A percentile compares a stretch with the other conserved stretches of the same genome.
Conservation (phyloP, 2,888 invertebrate genomes). For the Stenoptilia bipunctidactyla region DNA sequence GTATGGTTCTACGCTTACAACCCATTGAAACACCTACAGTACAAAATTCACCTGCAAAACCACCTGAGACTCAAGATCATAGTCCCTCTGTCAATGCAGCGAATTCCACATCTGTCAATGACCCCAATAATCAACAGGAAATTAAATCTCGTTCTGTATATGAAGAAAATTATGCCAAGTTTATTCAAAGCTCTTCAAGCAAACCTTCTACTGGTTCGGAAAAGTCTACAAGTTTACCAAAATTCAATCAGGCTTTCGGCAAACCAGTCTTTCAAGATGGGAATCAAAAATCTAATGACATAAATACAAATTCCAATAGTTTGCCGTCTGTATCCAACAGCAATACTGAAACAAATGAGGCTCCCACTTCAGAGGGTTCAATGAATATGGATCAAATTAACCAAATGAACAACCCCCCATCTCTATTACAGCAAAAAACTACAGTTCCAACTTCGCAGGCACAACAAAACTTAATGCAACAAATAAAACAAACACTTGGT, state of each 20-base stretch:
- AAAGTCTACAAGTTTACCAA: slow-evolving; percentile 73
- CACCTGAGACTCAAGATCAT: slow-evolving; percentile 35
- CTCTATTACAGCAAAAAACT: slow-evolving; percentile 45
- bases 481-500: slow-evolving; percentile 63
- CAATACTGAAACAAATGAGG: slow-evolving; percentile 35
- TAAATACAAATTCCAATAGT: slow-evolving; percentile 18
- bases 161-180: slow-evolving; percentile 70
- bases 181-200: slow-evolving; percentile 53
- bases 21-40: slow-evolving; percentile 47
- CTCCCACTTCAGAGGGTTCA: slow-evolving; percentile 35
- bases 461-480: slow-evolving; percentile 47
- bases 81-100: slow-evolving; percentile 22
- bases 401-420: slow-evolving; percentile 50
- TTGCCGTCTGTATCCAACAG: slow-evolving; percentile 9
- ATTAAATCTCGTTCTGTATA: slow-evolving; percentile 64
- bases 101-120: slow-evolving; percentile 25
- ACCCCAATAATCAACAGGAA: slow-evolving; percentile 38
- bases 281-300: slow-evolving; percentile 36
- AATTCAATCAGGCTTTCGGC: slow-evolving; percentile 85
- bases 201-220: slow-evolving; percentile 42
- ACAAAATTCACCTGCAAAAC: slow-evolving; percentile 26
- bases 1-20: slow-evolving; percentile 61
- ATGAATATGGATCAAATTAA: slow-evolving; percentile 47
- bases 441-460: slow-evolving; percentile 35
- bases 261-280: slow-evolving; percentile 75